Evolutionary conservation across 2,113 vertebrate species (phyloP).

Genomic region (Hydrochoerus hydrochaeris): DNA sequence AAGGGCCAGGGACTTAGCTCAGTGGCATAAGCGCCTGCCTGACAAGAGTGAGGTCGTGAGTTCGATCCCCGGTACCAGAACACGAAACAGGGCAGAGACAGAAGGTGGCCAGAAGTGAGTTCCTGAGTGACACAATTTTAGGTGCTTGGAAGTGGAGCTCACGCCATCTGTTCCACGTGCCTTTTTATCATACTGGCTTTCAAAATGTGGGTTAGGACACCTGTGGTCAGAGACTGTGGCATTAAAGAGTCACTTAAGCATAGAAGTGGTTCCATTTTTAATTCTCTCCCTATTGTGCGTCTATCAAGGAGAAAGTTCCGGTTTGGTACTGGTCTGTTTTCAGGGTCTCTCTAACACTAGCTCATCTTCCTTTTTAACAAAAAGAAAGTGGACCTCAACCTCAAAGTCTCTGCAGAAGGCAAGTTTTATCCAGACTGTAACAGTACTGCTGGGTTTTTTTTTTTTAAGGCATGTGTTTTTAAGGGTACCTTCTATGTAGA

Average conservation of each 20-base stretch:
- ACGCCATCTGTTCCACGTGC: background rate
- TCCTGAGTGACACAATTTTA: background rate
- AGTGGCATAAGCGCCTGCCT: no score
- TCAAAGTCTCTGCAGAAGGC: background rate
- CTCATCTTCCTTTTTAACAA: background rate
- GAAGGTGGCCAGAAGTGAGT: background rate
- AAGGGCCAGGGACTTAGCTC: no score
- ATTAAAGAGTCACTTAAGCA: background rate
- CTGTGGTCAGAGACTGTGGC: background rate
- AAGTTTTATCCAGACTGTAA: constrained; percentile 19
- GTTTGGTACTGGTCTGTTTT: background rate
- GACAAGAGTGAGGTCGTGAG: no score
- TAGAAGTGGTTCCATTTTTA: constrained; percentile 19
- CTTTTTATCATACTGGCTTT: background rate
- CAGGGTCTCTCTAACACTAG: background rate
- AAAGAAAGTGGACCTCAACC: background rate
- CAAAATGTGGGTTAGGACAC: background rate
- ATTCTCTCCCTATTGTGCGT: background rate
- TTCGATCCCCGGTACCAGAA: background rate
- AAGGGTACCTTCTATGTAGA: background rate
- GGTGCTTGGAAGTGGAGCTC: background rate
- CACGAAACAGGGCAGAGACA: background rate
- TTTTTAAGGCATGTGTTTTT: background rate
- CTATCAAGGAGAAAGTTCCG: background rate
- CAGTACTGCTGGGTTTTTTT: background rate